phyloP scores from a whole-genome alignment of 2,113 vertebrate genomes.

The Nibea albiflora region DNA sequence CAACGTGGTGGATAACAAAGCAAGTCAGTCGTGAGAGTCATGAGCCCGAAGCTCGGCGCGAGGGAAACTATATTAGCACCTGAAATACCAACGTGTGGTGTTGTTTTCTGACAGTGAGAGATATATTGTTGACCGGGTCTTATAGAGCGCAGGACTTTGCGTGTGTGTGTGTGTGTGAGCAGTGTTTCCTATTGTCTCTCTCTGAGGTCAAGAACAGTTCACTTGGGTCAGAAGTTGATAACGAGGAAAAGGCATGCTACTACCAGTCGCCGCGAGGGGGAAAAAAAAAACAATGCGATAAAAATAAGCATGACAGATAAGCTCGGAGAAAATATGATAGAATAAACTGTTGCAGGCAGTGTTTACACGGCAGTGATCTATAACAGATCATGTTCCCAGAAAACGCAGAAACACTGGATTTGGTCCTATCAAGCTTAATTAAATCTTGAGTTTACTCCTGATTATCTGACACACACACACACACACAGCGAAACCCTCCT shows the following conservation, averaged over 20 bases:
- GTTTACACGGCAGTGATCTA: conserved; percentile 6
- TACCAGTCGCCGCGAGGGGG: neutral
- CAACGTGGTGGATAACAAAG: conserved; percentile 12
- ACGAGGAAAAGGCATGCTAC: conserved; percentile 1
- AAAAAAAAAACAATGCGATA: conserved; percentile 15
- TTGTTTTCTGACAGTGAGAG: conserved; percentile 39
- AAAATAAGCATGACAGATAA: neutral
- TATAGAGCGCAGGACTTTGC: conserved; percentile 3
- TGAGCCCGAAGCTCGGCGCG: conserved; percentile 2
- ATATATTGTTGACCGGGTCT: conserved; percentile 17
- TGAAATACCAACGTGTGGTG: conserved; percentile 12
- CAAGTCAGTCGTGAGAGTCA: neutral
- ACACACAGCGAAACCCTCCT: conserved; percentile 32
- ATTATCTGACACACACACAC: conserved; percentile 17
- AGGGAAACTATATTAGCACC: conserved; percentile 16
- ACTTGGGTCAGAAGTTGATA: conserved; percentile 20
- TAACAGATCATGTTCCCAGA: neutral
- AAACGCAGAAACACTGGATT: neutral
- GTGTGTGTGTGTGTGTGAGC: neutral
- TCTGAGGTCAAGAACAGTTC: conserved; percentile 36
- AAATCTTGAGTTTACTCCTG: conserved; percentile 31
- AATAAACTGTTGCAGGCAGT: conserved; percentile 10
- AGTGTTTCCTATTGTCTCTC: conserved; percentile 14
- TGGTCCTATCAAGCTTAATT: conserved; percentile 12
- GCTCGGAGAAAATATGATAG: neutral